phyloP scores from a whole-genome alignment of 2,888 invertebrate genomes.

The Hypsopygia costalis region DNA sequence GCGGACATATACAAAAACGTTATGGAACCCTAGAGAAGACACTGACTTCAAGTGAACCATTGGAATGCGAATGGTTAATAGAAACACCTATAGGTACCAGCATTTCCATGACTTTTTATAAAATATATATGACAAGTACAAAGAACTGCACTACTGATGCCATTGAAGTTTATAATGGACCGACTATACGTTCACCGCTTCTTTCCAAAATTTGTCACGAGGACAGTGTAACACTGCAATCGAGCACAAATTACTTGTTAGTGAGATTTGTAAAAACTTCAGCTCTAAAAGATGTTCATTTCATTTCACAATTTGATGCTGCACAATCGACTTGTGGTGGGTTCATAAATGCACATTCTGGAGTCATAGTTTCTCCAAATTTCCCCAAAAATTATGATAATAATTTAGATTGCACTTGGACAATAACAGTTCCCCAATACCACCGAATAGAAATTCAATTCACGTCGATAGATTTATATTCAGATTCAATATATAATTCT shows the following conservation, averaged over 20 bases:
- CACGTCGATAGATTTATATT: slow-evolving; percentile 82
- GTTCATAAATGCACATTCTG: slow-evolving; percentile 77
- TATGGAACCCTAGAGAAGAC: slow-evolving; percentile 83
- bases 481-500: slow-evolving; percentile 74
- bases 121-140: slow-evolving; percentile 81
- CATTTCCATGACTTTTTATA: slow-evolving; percentile 83
- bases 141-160: slow-evolving; percentile 82
- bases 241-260: slow-evolving; percentile 85
- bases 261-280: slow-evolving; percentile 83
- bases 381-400: slow-evolving; percentile 91
- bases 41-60: slow-evolving; percentile 71
- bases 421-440: slow-evolving; percentile 83
- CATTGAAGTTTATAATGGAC: slow-evolving; percentile 85
- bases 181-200: slow-evolving; percentile 76
- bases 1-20: slow-evolving; percentile 81
- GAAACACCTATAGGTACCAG: slow-evolving; percentile 83
- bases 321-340: slow-evolving; percentile 87
- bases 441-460: slow-evolving; percentile 86
- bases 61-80: slow-evolving; percentile 89
- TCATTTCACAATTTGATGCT: slow-evolving; percentile 59
- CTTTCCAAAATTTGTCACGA: slow-evolving; percentile 83
- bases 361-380: slow-evolving; percentile 88
- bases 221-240: slow-evolving; percentile 63
- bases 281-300: slow-evolving; percentile 83
- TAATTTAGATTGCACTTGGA: slow-evolving; percentile 89